Conservation (phyloP, 2,888 invertebrate genomes). For the Cyrtodaria siliqua region DNA sequence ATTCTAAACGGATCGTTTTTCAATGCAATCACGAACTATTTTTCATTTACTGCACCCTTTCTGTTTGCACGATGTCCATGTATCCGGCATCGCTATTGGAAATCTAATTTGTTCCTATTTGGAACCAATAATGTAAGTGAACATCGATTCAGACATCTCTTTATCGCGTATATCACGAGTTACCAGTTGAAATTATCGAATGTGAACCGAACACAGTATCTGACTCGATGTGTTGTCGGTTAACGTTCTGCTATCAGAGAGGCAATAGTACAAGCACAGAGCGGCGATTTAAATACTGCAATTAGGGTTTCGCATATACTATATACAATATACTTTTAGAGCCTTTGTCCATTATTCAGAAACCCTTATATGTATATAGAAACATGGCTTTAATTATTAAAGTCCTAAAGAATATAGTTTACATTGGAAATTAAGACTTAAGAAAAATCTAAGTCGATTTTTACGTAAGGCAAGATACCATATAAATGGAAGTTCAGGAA, state of each 20-base stretch:
- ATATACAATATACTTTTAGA: too few species aligned
- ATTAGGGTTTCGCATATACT: too few species aligned
- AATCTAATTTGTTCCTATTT: constrained; percentile 13
- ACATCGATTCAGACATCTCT: constrained; percentile 6
- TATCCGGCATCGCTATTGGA: constrained; percentile 8
- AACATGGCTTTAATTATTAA: too few species aligned
- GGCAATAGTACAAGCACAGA: too few species aligned
- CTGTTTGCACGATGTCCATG: background rate
- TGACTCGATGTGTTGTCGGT: background rate
- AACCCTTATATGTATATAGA: too few species aligned
- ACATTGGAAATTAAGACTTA: background rate
- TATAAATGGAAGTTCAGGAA: too few species aligned
- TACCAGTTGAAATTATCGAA: constrained; percentile 1
- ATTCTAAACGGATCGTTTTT: too few species aligned
- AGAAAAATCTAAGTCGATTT: background rate
- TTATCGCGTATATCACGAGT: constrained; percentile 4
- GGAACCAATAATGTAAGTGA: background rate
- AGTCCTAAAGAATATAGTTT: background rate
- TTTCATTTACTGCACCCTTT: too few species aligned
- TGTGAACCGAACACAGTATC: background rate
- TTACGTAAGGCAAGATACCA: too few species aligned
- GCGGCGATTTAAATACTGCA: too few species aligned
- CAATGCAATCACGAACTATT: too few species aligned
- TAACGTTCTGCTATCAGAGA: background rate
- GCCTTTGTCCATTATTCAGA: too few species aligned